A percentile compares a stretch with the other conserved stretches of the same genome.
phyloP scores from a whole-genome alignment of 2,888 invertebrate species.

The Leptothorax acervorum region DNA sequence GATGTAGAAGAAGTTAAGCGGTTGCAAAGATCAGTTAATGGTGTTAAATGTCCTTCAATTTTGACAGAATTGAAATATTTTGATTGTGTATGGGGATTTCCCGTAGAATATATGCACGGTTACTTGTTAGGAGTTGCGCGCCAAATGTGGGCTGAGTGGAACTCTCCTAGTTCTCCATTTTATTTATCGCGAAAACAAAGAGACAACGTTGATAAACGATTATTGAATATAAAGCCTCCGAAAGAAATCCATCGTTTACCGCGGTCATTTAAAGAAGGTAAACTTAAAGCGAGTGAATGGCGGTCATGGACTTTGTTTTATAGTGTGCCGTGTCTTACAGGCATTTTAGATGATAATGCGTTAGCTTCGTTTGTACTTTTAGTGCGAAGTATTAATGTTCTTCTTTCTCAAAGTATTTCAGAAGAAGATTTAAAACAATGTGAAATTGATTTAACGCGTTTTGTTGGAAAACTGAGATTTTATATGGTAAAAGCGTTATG shows the following conservation, averaged over 20 bases:
- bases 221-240: not conserved
- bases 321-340: not conserved
- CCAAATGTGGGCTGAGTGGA: too few species aligned
- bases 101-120: too few species aligned
- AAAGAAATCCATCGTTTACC: not conserved
- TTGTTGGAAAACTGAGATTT: too few species aligned
- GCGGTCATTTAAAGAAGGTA: not conserved
- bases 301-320: constrained; percentile 6
- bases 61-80: not conserved
- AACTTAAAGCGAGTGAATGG: constrained; percentile 6
- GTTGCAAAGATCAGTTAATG: not conserved
- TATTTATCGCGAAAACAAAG: too few species aligned
- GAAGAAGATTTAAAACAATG: too few species aligned
- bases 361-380: not conserved
- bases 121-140: too few species aligned
- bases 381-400: constrained; percentile 32
- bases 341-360: not conserved
- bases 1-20: not conserved
- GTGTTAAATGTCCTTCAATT: not conserved
- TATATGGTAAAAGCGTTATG: too few species aligned
- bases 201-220: not conserved
- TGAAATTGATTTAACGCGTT: too few species aligned
- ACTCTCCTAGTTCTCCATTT: too few species aligned
- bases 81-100: not conserved
- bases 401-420: constrained; percentile 10